These are phyloP conservation scores for Zenarchopterus dispar DNA, from an alignment of 2,797 vertebrate species.

Conservation along the genomic window DNA sequence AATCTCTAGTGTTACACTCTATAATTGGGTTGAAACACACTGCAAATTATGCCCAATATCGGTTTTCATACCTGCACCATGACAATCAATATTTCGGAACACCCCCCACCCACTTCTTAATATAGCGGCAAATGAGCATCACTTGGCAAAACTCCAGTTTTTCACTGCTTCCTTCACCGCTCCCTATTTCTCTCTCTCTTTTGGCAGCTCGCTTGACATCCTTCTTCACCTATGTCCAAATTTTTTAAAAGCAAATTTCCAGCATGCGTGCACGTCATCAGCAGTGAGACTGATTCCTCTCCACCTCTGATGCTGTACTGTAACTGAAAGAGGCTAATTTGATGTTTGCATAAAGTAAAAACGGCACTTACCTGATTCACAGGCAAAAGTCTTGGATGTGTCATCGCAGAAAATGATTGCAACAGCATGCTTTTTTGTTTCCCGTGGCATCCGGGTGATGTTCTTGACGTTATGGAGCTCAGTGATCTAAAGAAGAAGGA, in stretches of 20 bases:
- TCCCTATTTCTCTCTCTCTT: constrained; percentile 32
- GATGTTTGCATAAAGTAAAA: constrained; percentile 15
- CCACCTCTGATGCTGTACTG: neutral
- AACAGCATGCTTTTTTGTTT: constrained; percentile 98
- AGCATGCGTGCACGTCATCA: neutral
- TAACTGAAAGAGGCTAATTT: constrained; percentile 15
- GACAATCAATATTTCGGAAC: constrained; percentile 73
- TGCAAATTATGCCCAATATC: constrained; percentile 58
- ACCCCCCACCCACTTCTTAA: constrained; percentile 63
- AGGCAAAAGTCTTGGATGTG: constrained; percentile 97
- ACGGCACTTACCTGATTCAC: constrained; percentile 94
- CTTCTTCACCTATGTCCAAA: constrained; percentile 28
- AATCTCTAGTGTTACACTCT: constrained; percentile 60
- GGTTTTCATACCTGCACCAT: constrained; percentile 67
- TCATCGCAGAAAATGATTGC: constrained; percentile 98
- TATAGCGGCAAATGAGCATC: constrained; percentile 69
- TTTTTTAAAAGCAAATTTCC: constrained; percentile 1
- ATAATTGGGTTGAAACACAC: constrained; percentile 61
- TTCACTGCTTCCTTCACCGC: constrained; percentile 27
- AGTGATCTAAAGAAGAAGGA: constrained; percentile 89
- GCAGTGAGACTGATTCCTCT: neutral
- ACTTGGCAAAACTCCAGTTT: constrained; percentile 57
- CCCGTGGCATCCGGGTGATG: constrained; percentile 95
- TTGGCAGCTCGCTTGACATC: constrained; percentile 36
- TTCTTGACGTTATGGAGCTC: constrained; percentile 98